Evolutionary conservation across 2,888 invertebrate species (phyloP), one percentile per base, ranked within the genome.

Genomic region (Xiphydria camelus): DNA sequence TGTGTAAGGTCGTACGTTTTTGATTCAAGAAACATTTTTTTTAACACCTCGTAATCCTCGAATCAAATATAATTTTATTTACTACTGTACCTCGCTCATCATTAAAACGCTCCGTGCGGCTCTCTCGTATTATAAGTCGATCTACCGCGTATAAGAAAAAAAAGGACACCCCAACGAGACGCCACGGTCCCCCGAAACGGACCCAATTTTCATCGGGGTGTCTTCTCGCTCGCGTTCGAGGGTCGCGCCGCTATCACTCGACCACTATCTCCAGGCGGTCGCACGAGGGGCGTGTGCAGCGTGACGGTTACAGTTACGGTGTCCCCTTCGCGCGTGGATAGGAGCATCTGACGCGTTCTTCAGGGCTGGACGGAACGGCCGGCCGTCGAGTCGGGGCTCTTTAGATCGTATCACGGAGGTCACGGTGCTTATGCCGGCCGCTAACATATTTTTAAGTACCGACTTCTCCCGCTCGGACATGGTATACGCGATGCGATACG

Each of bases 361-460:
- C 32, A 47, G 40, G 45, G 47, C 41, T n/a, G n/a, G n/a, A n/a
- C n/a, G n/a, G n/a, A n/a, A n/a, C n/a, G 35, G 53, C 49, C 49
- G 45, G 54, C 41, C 45, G 36, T 31, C 43, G 48, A 14, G 29
- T 48, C 50, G 51, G 53, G 53, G 44, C 49, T 51, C 57, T 69
- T 62, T 58, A 71, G 74, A 75, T 75, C 60, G 47, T 74, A 75
- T 75, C 73, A 59, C 62, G 60, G 66, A 71, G 73, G 74, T 75
- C 74, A 74, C 69, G 73, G 72, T 72, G 66, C 69, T 74, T 73
- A 71, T 70, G 64, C 62, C 62, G 62, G 57, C 61, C 64, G 67
- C 68, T 64, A 73, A 70, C 70, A 70, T 69, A 71, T 68, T 71
- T 73, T 73, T 73, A 71, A 72, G 66, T 64, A 68, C 61, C 64